phyloP scores from a whole-genome alignment of 1,140 invertebrate genomes.

The Ceratina japonica region DNA sequence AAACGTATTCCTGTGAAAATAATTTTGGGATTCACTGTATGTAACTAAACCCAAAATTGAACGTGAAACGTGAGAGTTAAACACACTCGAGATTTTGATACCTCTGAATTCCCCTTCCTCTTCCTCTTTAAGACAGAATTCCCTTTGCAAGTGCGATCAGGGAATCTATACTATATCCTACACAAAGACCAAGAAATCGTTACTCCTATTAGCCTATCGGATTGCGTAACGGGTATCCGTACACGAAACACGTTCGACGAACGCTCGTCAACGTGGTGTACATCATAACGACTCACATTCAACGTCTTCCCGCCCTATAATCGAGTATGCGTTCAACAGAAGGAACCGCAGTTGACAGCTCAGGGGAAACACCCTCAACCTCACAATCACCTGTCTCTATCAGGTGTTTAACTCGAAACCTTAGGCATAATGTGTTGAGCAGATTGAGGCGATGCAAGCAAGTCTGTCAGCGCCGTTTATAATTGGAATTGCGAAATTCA shows the following conservation, averaged over 20 bases:
- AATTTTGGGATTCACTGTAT: too few relatives aligned
- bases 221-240: conserved; percentile 15
- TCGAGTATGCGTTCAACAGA: conserved; percentile 57
- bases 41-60: too few relatives aligned
- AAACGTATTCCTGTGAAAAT: too few relatives aligned
- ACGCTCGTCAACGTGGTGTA: conserved; percentile 58
- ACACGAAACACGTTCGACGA: conserved; percentile 57
- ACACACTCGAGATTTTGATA: background rate
- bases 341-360: conserved; percentile 39
- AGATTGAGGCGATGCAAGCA: background rate
- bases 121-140: background rate
- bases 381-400: background rate
- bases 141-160: background rate
- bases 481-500: background rate
- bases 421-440: background rate
- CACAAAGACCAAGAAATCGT: background rate
- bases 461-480: background rate
- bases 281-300: conserved; percentile 71
- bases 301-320: conserved; percentile 61
- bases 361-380: conserved; percentile 38
- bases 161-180: background rate
- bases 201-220: conserved; percentile 11
- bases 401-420: conserved; percentile 11
- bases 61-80: too few relatives aligned
- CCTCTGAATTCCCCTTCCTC: background rate